phyloP scores from a whole-genome alignment of 2,113 vertebrate genomes.

The Elephantulus edwardii region DNA sequence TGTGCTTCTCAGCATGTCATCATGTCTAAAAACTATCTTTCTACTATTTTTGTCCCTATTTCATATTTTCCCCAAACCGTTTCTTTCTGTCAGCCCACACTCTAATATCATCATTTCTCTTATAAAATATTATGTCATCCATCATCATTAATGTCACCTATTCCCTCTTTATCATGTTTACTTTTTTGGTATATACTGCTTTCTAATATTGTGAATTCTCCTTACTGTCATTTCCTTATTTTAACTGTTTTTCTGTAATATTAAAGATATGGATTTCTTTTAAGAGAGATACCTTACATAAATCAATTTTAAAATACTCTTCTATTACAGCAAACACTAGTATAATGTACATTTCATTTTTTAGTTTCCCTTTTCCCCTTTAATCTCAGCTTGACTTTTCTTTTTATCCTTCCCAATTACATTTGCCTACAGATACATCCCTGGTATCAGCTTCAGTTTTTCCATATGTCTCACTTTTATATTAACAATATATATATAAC shows the following conservation, averaged over 20 bases:
- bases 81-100: conserved; percentile 55
- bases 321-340: conserved; percentile 14
- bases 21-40: conserved; percentile 46
- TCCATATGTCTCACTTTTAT: conserved; percentile 32
- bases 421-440: conserved; percentile 42
- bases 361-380: conserved; percentile 50
- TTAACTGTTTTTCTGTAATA: conserved; percentile 43
- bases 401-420: background rate
- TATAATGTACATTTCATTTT: conserved; percentile 60
- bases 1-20: background rate
- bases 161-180: conserved; percentile 27
- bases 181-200: background rate
- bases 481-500: conserved; percentile 38
- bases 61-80: conserved; percentile 43
- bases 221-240: conserved; percentile 40
- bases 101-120: conserved; percentile 50
- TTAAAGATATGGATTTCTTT: background rate
- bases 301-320: conserved; percentile 51
- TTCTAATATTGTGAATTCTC: conserved; percentile 36
- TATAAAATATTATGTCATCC: conserved; percentile 59
- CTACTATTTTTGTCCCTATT: conserved; percentile 35
- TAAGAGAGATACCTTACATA: conserved; percentile 24
- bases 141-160: conserved; percentile 39
- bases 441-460: background rate
- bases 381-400: conserved; percentile 37